Conservation (phyloP, 1,140 invertebrate genomes). For the Melanaphis sacchari region DNA sequence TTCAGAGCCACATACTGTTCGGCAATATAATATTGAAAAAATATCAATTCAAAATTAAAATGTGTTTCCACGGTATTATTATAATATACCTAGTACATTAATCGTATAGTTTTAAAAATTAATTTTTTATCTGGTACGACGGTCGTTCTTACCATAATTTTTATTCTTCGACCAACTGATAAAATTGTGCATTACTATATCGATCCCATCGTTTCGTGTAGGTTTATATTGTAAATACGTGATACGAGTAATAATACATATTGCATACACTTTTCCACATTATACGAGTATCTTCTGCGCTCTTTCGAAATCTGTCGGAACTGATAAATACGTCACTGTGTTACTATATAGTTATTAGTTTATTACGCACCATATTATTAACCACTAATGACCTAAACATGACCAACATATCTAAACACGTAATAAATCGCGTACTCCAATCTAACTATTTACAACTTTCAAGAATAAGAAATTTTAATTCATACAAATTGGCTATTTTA, state of each 20-base stretch:
- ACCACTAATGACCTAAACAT: not conserved
- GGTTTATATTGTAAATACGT: not conserved
- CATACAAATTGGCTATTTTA: not conserved
- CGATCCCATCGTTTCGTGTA: not conserved
- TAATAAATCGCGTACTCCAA: not conserved
- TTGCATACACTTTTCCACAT: no score
- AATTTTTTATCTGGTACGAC: not conserved
- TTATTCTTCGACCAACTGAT: not conserved
- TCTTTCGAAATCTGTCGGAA: not conserved
- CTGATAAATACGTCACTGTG: not conserved
- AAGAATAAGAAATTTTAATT: not conserved
- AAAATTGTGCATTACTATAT: not conserved
- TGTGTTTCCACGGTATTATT: not conserved
- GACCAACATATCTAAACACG: not conserved
- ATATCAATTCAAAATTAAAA: not conserved
- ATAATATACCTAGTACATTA: not conserved
- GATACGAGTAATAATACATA: not conserved
- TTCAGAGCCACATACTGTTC: no score
- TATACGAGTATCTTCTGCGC: not conserved
- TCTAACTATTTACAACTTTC: not conserved
- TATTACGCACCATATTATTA: not conserved
- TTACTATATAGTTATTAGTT: no score
- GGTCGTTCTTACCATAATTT: not conserved
- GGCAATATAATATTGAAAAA: not conserved
- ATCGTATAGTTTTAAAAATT: not conserved